phyloP scores from a whole-genome alignment of 2,888 invertebrate genomes.

The Luperina nickerlii region DNA sequence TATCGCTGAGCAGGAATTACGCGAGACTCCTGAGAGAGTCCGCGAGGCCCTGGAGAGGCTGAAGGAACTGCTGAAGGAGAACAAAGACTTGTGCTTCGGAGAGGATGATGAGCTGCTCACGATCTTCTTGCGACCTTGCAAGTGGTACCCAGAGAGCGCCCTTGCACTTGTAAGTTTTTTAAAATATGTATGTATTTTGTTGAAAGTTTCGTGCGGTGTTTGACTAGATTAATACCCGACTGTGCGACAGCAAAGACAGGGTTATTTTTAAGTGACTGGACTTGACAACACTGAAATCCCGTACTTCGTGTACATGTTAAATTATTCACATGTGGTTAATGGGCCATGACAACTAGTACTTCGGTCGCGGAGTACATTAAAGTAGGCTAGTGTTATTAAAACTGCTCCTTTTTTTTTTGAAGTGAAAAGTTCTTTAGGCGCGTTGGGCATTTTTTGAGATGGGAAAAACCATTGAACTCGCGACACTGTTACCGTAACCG shows the following conservation, averaged over 20 bases:
- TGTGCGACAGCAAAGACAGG: background rate
- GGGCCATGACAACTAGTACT: constrained; percentile 25
- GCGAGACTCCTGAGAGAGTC: constrained; percentile 93
- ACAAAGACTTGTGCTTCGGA: constrained; percentile 92
- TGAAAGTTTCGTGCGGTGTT: accelerated
- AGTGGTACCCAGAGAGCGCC: constrained; percentile 96
- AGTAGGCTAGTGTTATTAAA: constrained; percentile 20
- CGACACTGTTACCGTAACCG: no score
- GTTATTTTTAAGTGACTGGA: background rate
- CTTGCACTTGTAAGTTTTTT: constrained; percentile 92
- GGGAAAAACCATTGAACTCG: no score
- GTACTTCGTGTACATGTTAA: constrained; percentile 5
- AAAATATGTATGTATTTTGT: background rate
- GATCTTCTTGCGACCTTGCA: constrained; percentile 95
- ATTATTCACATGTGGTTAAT: constrained; percentile 30
- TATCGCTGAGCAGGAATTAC: constrained; percentile 91
- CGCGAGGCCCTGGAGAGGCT: constrained; percentile 91
- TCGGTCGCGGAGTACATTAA: background rate
- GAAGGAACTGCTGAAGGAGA: constrained; percentile 92
- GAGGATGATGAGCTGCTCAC: constrained; percentile 94
- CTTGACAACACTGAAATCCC: constrained; percentile 2
- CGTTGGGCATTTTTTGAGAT: no score
- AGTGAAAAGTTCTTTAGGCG: no score
- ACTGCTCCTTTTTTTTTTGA: background rate
- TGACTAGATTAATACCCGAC: no score